These are phyloP conservation scores for Tretioscincus oriximinensis DNA, from an alignment of 2,113 vertebrate species.

Conservation along the genomic window DNA sequence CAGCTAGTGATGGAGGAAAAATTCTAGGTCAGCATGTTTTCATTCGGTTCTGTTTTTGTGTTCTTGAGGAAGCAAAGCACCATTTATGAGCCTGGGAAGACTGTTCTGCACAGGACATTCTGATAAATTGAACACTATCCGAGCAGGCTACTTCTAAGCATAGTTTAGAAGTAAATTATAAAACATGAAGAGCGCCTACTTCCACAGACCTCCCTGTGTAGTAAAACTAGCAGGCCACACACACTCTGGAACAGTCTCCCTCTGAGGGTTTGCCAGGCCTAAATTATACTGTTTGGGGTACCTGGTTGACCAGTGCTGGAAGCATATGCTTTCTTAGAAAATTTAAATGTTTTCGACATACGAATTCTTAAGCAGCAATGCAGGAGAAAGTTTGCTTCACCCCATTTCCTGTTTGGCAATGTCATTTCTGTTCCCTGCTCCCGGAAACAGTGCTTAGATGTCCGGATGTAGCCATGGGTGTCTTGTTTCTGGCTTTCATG, in stretches of 20 bases:
- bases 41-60: background rate
- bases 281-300: no score
- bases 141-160: fast-evolving
- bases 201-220: background rate
- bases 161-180: no score
- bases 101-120: background rate
- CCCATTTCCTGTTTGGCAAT: no score
- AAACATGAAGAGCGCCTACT: background rate
- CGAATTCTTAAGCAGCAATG: no score
- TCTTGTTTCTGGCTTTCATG: background rate
- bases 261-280: no score
- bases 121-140: background rate
- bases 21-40: conserved; percentile 19
- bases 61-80: background rate
- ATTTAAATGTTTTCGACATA: no score
- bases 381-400: no score
- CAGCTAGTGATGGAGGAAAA: background rate
- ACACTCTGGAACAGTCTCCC: no score
- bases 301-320: no score
- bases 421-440: background rate
- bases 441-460: no score
- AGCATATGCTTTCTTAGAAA: no score
- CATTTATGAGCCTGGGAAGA: background rate
- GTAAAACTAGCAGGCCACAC: no score
- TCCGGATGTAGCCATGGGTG: background rate